Conservation (phyloP, 2,888 invertebrate species). For the Erebia epiphron region DNA sequence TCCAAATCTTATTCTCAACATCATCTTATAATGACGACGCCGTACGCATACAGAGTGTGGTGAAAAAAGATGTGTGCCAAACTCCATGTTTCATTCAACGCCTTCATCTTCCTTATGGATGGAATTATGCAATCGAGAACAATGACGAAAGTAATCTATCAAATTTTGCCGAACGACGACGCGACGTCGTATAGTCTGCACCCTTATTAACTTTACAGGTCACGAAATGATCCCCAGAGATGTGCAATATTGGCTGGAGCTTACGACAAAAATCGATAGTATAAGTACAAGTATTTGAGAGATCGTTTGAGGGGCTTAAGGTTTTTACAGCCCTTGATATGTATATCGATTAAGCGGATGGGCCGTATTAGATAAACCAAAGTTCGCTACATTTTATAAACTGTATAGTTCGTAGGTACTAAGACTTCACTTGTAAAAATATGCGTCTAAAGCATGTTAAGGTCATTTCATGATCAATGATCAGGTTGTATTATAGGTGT, state of each 20-base stretch:
- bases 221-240: conserved; percentile 33
- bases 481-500: conserved; percentile 14
- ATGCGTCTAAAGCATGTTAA: conserved; percentile 2
- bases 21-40: background rate
- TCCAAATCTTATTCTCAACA: background rate
- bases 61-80: background rate
- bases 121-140: conserved; percentile 45
- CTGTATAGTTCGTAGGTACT: too few relatives aligned
- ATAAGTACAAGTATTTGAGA: conserved; percentile 16
- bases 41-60: background rate
- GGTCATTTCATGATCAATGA: conserved; percentile 16
- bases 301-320: conserved; percentile 18
- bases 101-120: conserved; percentile 37
- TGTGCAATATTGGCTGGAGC: conserved; percentile 31
- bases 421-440: too few relatives aligned
- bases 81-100: conserved; percentile 25
- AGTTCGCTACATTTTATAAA: too few relatives aligned
- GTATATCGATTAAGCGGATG: background rate
- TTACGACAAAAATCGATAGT: conserved; percentile 8
- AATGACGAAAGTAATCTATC: conserved; percentile 42
- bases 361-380: too few relatives aligned
- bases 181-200: conserved; percentile 31
- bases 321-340: conserved; percentile 3
- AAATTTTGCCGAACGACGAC: conserved; percentile 32
- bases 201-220: conserved; percentile 38